Conservation (phyloP, 92 coral and sea anemone species). For the Zoanthus solanderi region DNA sequence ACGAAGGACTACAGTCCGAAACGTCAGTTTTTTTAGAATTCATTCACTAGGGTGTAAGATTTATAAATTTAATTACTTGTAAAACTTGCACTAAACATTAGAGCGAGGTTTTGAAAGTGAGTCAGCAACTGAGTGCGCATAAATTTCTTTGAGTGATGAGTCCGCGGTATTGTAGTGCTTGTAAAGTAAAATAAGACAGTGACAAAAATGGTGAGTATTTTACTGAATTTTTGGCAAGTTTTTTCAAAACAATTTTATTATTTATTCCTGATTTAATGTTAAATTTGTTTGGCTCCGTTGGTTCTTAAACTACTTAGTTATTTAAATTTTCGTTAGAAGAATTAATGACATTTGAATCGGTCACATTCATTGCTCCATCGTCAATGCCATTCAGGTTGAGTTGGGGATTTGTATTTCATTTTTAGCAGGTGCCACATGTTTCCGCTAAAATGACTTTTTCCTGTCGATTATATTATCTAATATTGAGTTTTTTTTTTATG, state of each 20-base stretch:
- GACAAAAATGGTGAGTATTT: slow-evolving; percentile 6
- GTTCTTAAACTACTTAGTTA: background rate
- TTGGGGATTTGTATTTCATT: too few relatives aligned
- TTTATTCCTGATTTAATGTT: background rate
- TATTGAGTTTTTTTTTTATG: background rate
- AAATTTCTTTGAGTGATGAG: slow-evolving; percentile 33
- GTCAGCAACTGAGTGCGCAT: slow-evolving; percentile 84
- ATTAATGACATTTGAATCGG: background rate
- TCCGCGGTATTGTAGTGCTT: slow-evolving; percentile 49
- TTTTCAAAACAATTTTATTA: background rate
- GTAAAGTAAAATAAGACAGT: background rate
- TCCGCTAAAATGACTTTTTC: background rate
- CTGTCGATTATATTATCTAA: background rate
- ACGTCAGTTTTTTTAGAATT: too few relatives aligned
- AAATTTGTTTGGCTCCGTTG: background rate
- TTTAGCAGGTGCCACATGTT: too few relatives aligned
- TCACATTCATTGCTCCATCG: too few relatives aligned
- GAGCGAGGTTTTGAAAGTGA: slow-evolving; percentile 54
- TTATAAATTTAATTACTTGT: too few relatives aligned
- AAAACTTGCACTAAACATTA: background rate
- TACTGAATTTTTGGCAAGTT: background rate
- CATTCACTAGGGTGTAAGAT: too few relatives aligned
- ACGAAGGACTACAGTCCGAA: too few relatives aligned
- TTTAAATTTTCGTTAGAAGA: background rate
- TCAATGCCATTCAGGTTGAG: too few relatives aligned